Conservation (phyloP, 2,888 invertebrate genomes). For the Mythimna impura region DNA sequence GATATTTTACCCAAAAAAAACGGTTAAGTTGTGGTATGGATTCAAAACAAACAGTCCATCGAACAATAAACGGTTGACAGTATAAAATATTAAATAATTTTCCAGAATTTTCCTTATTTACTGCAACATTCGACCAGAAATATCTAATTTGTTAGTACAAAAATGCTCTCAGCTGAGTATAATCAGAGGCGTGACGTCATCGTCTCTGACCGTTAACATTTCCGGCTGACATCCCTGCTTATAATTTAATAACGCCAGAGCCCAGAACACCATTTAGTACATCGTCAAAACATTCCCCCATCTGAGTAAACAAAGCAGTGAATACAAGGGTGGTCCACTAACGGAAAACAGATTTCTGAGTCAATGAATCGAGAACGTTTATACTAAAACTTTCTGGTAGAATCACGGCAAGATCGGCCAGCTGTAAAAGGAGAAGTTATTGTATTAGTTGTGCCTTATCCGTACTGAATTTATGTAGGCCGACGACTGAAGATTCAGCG, state of each 20-base stretch:
- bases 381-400: slow-evolving; percentile 78
- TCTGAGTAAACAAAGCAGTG: slow-evolving; percentile 62
- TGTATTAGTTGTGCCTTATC: slow-evolving; percentile 75
- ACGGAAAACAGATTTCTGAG: slow-evolving; percentile 85
- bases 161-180: slow-evolving; percentile 29
- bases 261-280: slow-evolving; percentile 48
- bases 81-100: slow-evolving; percentile 21
- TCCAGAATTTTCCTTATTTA: slow-evolving; percentile 31
- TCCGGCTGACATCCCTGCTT: slow-evolving; percentile 44
- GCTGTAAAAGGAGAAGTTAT: slow-evolving; percentile 80
- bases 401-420: slow-evolving; percentile 79
- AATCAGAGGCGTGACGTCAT: slow-evolving; percentile 42
- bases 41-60: slow-evolving; percentile 7
- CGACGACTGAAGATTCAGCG: slow-evolving; percentile 12
- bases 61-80: slow-evolving; percentile 1
- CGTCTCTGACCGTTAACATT: slow-evolving; percentile 37
- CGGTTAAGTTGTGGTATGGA: background rate
- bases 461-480: slow-evolving; percentile 67
- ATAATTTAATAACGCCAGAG: slow-evolving; percentile 53
- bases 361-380: slow-evolving; percentile 83
- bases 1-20: no score
- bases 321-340: slow-evolving; percentile 72
- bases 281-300: slow-evolving; percentile 53
- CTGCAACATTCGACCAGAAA: slow-evolving; percentile 42
- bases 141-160: slow-evolving; percentile 27